Evolutionary conservation across 2,888 invertebrate species (phyloP), one percentile per base, ranked within the genome.

Genomic region (Pseudococcus jackbeardsleyi): DNA sequence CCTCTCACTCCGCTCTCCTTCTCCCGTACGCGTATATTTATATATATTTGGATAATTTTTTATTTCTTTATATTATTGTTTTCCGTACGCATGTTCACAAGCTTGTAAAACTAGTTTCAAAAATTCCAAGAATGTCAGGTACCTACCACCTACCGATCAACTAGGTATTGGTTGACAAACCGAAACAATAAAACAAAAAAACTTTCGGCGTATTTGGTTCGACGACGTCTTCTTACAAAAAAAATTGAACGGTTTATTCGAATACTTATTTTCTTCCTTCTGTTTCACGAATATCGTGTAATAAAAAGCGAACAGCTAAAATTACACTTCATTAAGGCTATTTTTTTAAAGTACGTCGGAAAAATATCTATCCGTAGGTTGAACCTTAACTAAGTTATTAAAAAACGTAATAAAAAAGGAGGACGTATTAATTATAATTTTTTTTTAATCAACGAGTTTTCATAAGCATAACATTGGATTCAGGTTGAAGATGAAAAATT

Each of bases 61-160:
- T 84, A 79, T 79, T 79, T 79, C 79, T 79, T n/a, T 79, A 79
- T 79, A 79, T 85, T 42, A 42, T 42, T 85, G 85, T 85, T 64
- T 64, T 85, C 42, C 84, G 26, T 84, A 84, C 50, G 50, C 54
- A 54, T 84, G 84, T 84, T 9, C 22, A 50, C 59, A n/a, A 59
- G 54, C 85, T 85, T 87, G 50, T 87, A 79, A 87, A 87, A 87
- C 87, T 77, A 87, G 87, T 87, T 87, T 87, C 22, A 79, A 87
- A 77, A 87, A 79, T 87, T 79, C 54, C 17, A 79, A 54, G 87
- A 87, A 87, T 87, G 79, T 87, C 15, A 17, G 42, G 42, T 42
- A 79, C 79, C 79, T 26, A 39, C 42, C 39, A 79, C 79, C 79
- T 68, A 12, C 9, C 9, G 68, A 26, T 26, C 26, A 68, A 42